These are phyloP conservation scores for Copidosoma aretas DNA, from an alignment of 2,888 invertebrate genomes.

Conservation along the genomic window DNA sequence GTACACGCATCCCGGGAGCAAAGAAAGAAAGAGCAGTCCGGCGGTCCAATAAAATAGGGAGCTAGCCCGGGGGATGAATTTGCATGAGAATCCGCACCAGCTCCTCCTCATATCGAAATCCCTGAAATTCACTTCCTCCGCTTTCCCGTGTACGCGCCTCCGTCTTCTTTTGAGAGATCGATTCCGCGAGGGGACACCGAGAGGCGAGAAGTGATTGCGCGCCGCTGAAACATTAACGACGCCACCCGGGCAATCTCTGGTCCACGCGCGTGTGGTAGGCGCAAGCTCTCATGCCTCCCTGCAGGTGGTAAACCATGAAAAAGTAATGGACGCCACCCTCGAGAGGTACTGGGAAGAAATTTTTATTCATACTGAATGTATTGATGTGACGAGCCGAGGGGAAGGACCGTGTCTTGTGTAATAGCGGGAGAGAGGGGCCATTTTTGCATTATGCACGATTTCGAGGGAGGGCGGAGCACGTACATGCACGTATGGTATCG, in stretches of 20 bases:
- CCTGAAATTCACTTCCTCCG: not conserved
- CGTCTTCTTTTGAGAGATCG: slow-evolving; percentile 28
- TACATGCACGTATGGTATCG: not conserved
- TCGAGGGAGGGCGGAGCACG: not conserved
- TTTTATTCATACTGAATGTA: slow-evolving; percentile 19
- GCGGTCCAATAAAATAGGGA: not conserved
- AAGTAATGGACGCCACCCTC: slow-evolving; percentile 8
- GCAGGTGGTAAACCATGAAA: slow-evolving; percentile 1
- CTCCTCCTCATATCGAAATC: slow-evolving; percentile 10
- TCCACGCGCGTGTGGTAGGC: not conserved
- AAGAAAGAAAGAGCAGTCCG: not conserved
- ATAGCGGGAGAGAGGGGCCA: not conserved
- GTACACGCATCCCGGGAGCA: not conserved
- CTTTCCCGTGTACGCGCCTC: slow-evolving; percentile 9
- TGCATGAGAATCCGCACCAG: slow-evolving; percentile 12
- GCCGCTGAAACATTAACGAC: not conserved
- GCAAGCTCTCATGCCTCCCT: no score
- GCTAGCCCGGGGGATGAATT: slow-evolving; percentile 1
- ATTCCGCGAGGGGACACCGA: not conserved
- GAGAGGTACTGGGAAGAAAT: not conserved
- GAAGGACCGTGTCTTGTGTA: not conserved
- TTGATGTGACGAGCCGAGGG: slow-evolving; percentile 17
- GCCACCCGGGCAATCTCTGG: not conserved
- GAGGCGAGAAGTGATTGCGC: not conserved
- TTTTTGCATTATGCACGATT: not conserved